Percentiles rank a stretch among this genome's conserved stretches.
Conservation (phyloP, 2,888 invertebrate species). For the Pseudococcus jackbeardsleyi region DNA sequence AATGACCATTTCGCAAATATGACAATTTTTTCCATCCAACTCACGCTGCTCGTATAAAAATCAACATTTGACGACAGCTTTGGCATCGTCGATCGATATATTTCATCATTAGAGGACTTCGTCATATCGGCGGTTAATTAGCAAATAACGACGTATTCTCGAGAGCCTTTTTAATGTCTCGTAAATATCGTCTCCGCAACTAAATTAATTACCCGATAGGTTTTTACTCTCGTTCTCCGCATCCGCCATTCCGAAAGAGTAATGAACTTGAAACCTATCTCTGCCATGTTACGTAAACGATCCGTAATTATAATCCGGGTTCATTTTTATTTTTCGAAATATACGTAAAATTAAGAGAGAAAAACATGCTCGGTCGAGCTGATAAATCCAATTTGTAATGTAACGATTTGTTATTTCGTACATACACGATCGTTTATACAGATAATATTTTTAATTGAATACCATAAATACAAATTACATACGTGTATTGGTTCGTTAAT, state of each 20-base stretch:
- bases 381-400: constrained; percentile 20
- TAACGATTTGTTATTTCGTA: constrained; percentile 42
- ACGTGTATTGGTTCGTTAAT: constrained; percentile 20
- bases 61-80: not conserved
- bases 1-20: not conserved
- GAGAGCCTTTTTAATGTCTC: not conserved
- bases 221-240: not conserved
- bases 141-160: not conserved
- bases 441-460: constrained; percentile 47
- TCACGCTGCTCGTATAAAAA: not conserved
- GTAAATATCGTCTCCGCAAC: not conserved
- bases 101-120: not conserved
- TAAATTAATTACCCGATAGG: constrained; percentile 1
- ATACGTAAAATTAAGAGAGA: not conserved
- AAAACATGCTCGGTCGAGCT: not conserved
- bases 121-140: constrained; percentile 21
- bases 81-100: constrained; percentile 16
- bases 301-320: not conserved
- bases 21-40: not conserved
- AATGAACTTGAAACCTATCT: constrained; percentile 13
- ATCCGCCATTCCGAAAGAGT: not conserved
- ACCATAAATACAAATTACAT: constrained; percentile 26
- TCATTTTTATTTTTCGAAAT: not conserved
- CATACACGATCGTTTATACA: constrained; percentile 9
- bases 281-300: not conserved